Base-by-base conservation (phyloP, 2,888 invertebrate genomes). In the Drosophila dives region DNA sequence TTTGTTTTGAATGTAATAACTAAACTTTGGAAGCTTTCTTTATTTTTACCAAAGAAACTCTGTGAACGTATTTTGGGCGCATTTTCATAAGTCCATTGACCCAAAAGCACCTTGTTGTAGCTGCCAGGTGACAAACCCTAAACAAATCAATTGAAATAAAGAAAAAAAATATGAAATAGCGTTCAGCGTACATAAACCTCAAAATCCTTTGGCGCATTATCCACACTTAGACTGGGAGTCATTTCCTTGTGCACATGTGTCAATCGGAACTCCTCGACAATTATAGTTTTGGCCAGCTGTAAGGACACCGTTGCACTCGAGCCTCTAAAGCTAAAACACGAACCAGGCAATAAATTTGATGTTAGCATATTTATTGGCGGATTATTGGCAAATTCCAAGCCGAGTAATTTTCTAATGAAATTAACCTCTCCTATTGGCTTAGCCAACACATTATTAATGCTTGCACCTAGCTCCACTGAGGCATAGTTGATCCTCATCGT, bases 171-270 rank as follows among this genome's bases (percentile, higher is more conserved):
- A 10, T 4, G 8, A 23, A 8, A 12, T 11, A 1, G 8, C 6
- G 56, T 4, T 15, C 0, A 11, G 11, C 85, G 74, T 74, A 91
- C 91, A 56, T 78, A 81, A 61, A 91, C 81, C 20, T 81, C 74
- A 50, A 91, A 91, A 1, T 81, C 72, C 34, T 90, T 91, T 0
- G 92, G 92, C 7, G 91, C 92, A 60, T 85, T 91, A 10, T 80
- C 67, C 0, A 74, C 83, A 48, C 81, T 81, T 2, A 60, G 23
- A 1, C 51, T 74, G 2, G 91, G 92, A 0, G 90, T 86, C 73
- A 79, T 69, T 11, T 79, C 83, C 23, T 80, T 83, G 1, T 86
- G 32, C n/a, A 90, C 75, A 34, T 91, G 91, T 4, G 82, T 78
- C 8, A 91, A 10, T 15, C 71, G 32, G 7, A 91, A 72, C 17